Conservation (phyloP, 2,888 invertebrate species). For the Geotrupes spiniger region DNA sequence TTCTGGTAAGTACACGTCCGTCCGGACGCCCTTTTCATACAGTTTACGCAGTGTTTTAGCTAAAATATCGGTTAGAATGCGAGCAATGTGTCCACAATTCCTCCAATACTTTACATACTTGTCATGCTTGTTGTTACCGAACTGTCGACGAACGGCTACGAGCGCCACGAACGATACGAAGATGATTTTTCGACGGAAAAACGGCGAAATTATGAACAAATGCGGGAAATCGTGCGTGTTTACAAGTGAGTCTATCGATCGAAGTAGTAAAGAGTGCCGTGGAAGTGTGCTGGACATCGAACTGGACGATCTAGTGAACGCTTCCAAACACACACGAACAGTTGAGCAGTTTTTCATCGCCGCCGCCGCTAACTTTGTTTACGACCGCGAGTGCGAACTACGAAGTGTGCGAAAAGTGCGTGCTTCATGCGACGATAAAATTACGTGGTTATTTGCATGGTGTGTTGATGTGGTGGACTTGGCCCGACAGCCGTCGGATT, state of each 20-base stretch:
- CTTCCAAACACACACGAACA: constrained; percentile 26
- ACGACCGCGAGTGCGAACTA: constrained; percentile 23
- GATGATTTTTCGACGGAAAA: constrained; percentile 41
- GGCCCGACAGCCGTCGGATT: constrained; percentile 10
- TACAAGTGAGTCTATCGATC: constrained; percentile 29
- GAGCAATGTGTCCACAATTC: constrained; percentile 72
- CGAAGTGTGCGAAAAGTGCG: constrained; percentile 23
- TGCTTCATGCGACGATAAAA: constrained; percentile 4
- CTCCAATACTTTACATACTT: constrained; percentile 77
- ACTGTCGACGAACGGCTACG: constrained; percentile 46
- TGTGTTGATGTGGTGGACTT: constrained; percentile 5
- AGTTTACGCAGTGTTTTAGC: constrained; percentile 58
- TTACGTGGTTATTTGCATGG: neutral
- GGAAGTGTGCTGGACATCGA: constrained; percentile 33
- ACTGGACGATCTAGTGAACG: constrained; percentile 32
- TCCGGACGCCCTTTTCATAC: constrained; percentile 60
- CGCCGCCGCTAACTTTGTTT: constrained; percentile 32
- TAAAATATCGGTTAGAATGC: constrained; percentile 68
- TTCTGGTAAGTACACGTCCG: constrained; percentile 70
- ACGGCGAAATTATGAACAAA: constrained; percentile 26
- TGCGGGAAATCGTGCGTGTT: constrained; percentile 26
- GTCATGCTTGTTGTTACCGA: constrained; percentile 66
- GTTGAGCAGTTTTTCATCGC: constrained; percentile 27
- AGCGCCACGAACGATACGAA: constrained; percentile 41
- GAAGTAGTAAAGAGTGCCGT: constrained; percentile 29